Evolutionary conservation across 2,888 invertebrate species (phyloP), one percentile per base, ranked within the genome.

Genomic region (Xestoiulus laeticollis): DNA sequence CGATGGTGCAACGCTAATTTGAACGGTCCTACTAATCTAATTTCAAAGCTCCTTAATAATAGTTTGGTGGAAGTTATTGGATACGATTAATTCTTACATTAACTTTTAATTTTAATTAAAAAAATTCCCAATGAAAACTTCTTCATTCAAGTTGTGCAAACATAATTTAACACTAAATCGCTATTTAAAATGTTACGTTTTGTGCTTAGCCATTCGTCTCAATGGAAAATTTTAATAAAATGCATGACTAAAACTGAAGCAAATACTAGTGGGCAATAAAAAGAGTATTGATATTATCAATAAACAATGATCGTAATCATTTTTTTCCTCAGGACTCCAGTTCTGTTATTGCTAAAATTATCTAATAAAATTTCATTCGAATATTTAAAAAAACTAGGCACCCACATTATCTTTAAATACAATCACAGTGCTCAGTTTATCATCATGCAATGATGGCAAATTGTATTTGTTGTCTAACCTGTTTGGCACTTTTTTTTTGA

Each of bases 1-100:
- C 59, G n/a, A 59, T 59, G 59, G 59, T 59, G 59, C 59, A 59
- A 59, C 59, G 59, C 59, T 59, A 59, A 59, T 59, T 59, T 59
- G 59, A 22, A 59, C 59, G 22, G 59, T 59, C 59, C 59, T 59
- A 53, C 53, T 19, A 59, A 59, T 59, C 22, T 59, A 59, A 59
- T 59, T 59, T 59, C 22, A 59, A 22, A 59, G 59, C 59, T 59
- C 59, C 59, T 59, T 59, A 59, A 22, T 22, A 59, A 59, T n/a
- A n/a, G 59, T 6, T 59, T 59, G 59, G 22, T 38, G 59, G 59
- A 3, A 59, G 8, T 59, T 59, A n/a, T n/a, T n/a, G n/a, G 59
- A 59, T 59, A n/a, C n/a, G 59, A n/a, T 59, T 59, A n/a, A 22
- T 3, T 48, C 48, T 48, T 10, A 16, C 48, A 48, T 48, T 48